Base-by-base conservation (phyloP, 2,797 vertebrate genomes). In the Pseudochirops cupreus region DNA sequence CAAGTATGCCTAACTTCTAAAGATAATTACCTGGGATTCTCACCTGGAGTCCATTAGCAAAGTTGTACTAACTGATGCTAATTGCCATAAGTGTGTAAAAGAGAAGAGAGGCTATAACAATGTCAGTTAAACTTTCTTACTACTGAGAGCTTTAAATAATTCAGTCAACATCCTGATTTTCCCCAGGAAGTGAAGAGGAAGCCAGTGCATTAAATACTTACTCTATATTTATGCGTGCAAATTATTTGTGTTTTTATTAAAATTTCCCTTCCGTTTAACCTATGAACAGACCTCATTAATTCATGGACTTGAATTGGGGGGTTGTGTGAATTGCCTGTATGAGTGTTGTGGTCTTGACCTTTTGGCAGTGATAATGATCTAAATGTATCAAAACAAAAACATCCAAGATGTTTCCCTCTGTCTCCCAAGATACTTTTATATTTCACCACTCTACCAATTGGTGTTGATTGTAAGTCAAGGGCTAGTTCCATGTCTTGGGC, bases 181-280 rank as follows among this genome's bases (percentile, higher is more conserved):
- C 53, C 14, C 3, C 33, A 57, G 82, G 59, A 74, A 89, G 3
- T 11, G 92, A 31, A 91, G 18, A 95, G 95, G 95, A 96, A 96
- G 55, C 54, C 53, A 13, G 31, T 55, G 7, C 57, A 93, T 10
- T 91, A 33, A 92, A 91, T 39, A 56, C 55, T 2, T 93, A 28
- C 87, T 94, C 56, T 95, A 28, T 50, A 96, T 96, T 97, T 93
- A 95, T 13, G 67, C 90, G 90, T 93, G 56, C 13, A 58, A 96
- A 91, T 95, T 91, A 91, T n/a, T 95, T 54, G 92, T 62, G 4
- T 28, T 91, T 74, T 56, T 92, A 39, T 57, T 94, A 74, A 93
- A 87, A 56, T 53, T 67, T 93, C 89, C 56, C n/a, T 96, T 97
- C 96, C n/a, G 39, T 94, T 54, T 55, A 91, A 56, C 39, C 2